Evolutionary conservation across 2,888 invertebrate species (phyloP).

Genomic region (Clunio marinus): DNA sequence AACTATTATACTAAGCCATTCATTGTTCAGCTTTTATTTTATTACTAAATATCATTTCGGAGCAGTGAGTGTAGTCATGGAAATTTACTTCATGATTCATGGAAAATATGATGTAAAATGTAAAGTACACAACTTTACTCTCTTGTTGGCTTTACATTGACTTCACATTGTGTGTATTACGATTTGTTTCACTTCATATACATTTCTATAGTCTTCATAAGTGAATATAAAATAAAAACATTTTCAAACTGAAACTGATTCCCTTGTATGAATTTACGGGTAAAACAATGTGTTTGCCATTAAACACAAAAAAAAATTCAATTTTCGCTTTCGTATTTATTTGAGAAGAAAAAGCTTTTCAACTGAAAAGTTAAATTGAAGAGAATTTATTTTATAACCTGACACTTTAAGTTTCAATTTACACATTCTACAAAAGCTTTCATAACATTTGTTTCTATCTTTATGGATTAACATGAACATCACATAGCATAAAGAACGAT

Average conservation of each 20-base stretch:
- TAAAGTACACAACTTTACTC: neutral
- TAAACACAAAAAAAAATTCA: conserved; percentile 8
- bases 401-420: conserved; percentile 10
- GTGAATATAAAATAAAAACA: too few species aligned
- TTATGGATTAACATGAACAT: too few species aligned
- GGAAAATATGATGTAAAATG: neutral
- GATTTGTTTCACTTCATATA: too few species aligned
- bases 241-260: neutral
- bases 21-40: neutral
- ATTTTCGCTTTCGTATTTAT: neutral
- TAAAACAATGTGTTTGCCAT: conserved; percentile 1
- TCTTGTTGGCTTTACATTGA: neutral
- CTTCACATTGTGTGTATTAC: conserved; percentile 5
- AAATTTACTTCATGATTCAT: neutral
- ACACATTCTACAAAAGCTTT: neutral
- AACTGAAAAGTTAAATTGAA: too few species aligned
- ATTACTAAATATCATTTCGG: neutral
- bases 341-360: too few species aligned
- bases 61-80: neutral
- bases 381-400: neutral
- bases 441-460: too few species aligned
- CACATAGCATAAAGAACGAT: too few species aligned
- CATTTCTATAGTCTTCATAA: neutral
- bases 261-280: neutral
- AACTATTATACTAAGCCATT: too few species aligned